Conservation (phyloP, 2,113 vertebrate species). For the Corvus cornix region DNA sequence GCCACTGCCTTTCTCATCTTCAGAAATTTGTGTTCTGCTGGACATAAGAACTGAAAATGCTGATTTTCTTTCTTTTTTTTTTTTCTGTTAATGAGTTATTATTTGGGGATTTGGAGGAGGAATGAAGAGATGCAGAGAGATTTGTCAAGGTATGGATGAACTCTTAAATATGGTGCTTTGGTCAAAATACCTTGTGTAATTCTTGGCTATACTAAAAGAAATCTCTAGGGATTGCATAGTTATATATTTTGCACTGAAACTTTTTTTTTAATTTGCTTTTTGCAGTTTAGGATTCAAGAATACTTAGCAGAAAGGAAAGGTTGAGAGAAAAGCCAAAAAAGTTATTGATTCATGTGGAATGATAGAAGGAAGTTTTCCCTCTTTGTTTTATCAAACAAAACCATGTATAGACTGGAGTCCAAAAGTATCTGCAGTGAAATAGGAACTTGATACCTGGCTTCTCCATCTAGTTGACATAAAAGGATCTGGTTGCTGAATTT, state of each 20-base stretch:
- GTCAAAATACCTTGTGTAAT: background rate
- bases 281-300: background rate
- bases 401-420: background rate
- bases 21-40: background rate
- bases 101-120: background rate
- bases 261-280: background rate
- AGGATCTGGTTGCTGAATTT: background rate
- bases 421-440: background rate
- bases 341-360: background rate
- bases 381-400: background rate
- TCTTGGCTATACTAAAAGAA: background rate
- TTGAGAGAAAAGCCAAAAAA: background rate
- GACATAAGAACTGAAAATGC: background rate
- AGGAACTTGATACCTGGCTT: background rate
- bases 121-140: background rate
- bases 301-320: background rate
- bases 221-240: background rate
- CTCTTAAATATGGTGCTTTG: background rate
- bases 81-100: background rate
- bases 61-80: background rate
- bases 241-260: background rate
- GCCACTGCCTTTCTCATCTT: background rate
- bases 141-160: background rate
- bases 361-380: background rate
- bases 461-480: background rate